These are phyloP conservation scores for Aegotheles bennettii DNA, from an alignment of 2,113 vertebrate genomes.

Conservation along the genomic window DNA sequence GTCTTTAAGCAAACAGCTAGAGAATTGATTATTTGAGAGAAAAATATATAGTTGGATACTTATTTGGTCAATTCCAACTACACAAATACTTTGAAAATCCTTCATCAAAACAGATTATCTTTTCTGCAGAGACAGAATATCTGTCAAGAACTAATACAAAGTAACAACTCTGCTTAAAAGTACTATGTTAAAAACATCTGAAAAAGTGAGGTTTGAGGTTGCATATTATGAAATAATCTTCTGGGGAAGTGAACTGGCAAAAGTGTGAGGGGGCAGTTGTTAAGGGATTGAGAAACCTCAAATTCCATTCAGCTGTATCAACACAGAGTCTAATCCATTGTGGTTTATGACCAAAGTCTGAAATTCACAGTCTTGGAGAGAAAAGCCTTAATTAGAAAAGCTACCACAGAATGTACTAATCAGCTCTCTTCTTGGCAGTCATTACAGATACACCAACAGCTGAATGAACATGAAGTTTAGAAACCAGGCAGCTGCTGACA, in stretches of 20 bases:
- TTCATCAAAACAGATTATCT: not conserved
- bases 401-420: not conserved
- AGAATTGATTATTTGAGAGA: not conserved
- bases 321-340: not conserved
- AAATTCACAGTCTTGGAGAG: not conserved
- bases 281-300: not conserved
- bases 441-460: not conserved
- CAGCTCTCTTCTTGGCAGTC: not conserved
- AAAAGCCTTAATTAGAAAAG: constrained; percentile 26
- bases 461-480: not conserved
- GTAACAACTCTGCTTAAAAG: not conserved
- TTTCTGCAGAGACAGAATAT: not conserved
- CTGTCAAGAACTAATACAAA: not conserved
- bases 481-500: not conserved
- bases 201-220: not conserved
- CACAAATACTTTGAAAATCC: not conserved
- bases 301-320: not conserved
- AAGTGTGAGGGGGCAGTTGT: not conserved
- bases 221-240: not conserved
- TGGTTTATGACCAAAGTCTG: not conserved
- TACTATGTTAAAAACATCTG: not conserved
- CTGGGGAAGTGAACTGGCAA: not conserved
- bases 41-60: not conserved
- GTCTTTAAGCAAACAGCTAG: not conserved
- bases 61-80: not conserved